Conservation (phyloP, 1,140 invertebrate species). For the Drosophila burlai region DNA sequence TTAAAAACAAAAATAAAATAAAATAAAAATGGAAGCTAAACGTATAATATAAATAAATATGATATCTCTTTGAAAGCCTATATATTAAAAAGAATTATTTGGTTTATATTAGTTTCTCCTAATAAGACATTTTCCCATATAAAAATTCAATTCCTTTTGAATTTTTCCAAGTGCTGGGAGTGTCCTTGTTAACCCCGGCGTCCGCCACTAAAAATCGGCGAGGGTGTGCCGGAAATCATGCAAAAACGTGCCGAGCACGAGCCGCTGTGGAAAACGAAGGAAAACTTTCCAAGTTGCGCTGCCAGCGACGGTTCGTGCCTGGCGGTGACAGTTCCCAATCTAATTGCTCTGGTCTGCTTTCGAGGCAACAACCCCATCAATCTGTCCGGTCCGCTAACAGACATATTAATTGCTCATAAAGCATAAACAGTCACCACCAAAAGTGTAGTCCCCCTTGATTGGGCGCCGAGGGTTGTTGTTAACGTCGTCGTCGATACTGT, state of each 20-base stretch:
- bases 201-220: slow-evolving; percentile 1
- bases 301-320: slow-evolving; percentile 39
- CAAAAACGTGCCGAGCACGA: slow-evolving; percentile 77
- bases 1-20: not conserved
- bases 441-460: slow-evolving; percentile 31
- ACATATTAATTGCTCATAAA: slow-evolving; percentile 68
- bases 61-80: no score
- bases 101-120: accelerated
- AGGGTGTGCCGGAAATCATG: slow-evolving; percentile 70
- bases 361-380: slow-evolving; percentile 59
- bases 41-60: no score
- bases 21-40: no score
- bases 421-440: slow-evolving; percentile 57
- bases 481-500: not conserved
- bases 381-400: slow-evolving; percentile 49
- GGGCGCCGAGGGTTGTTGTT: slow-evolving; percentile 39
- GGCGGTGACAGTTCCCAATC: slow-evolving; percentile 61
- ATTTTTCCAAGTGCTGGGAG: slow-evolving; percentile 27
- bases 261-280: slow-evolving; percentile 46
- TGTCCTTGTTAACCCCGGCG: slow-evolving; percentile 53
- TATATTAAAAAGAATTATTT: not conserved
- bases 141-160: accelerated
- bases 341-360: slow-evolving; percentile 44
- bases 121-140: not conserved
- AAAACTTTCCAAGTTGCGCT: slow-evolving; percentile 43